Base-by-base conservation (phyloP, 2,888 invertebrate species). In the Meta bourneti region DNA sequence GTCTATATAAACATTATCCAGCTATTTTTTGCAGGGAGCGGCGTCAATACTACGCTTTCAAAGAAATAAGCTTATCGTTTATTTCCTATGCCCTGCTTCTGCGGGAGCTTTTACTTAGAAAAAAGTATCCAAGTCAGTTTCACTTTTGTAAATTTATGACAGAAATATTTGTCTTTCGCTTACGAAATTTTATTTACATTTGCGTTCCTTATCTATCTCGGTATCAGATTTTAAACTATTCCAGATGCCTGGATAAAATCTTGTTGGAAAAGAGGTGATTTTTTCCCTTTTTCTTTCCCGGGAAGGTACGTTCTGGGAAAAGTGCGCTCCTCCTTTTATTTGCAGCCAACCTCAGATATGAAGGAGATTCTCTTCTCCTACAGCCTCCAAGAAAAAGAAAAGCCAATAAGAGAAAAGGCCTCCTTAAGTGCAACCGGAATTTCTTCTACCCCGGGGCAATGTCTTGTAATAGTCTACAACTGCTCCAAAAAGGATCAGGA, bases 41-140 rank as follows among this genome's bases (percentile, higher is more conserved):
- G 79, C 69, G 48, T 89, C 74, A 89, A 89, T 82, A 77, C 78
- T 78, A 89, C 51, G 84, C 90, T 90, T 90, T 90, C 90, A 90
- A 80, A 74, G 79, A 90, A 90, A 90, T 84, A 79, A 82, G 84
- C 84, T 90, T 90, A 84, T 79, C 71, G 34, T 84, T 84, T 84
- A 84, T 54, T 79, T 85, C 79, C 69, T 11, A 20, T 79, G 13
- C 69, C 79, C 61, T 61, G 54, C 61, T 48, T 49, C 49, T 85
- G 54, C 85, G n/a, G 20, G 72, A 61, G 34, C 74, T 84, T 74
- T 84, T 78, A 86, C 90, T 82, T 77, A 70, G 70, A 83, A 19
- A 89, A 83, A 90, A 54, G 34, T 34, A 34, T 34, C 34, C 34
- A 34, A 34, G 49, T 84, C 78, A 69, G 48, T 72, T 84, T 72